Base-by-base conservation (phyloP, 2,113 vertebrate species). In the Anas platyrhynchos region DNA sequence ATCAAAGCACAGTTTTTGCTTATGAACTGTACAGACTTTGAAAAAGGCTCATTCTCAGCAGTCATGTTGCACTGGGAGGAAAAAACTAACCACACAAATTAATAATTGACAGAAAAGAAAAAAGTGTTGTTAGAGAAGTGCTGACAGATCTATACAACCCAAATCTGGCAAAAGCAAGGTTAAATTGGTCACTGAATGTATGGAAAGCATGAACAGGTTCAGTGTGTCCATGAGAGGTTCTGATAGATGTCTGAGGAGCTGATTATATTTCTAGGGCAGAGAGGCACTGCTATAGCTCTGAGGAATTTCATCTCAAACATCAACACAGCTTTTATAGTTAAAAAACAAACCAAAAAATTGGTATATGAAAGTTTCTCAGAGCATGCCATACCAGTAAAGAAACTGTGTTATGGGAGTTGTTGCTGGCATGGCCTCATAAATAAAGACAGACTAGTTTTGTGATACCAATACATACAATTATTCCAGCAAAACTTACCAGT, bases 301-400 rank as follows among this genome's bases (percentile, higher is more conserved):
- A 86, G 23, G 32, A 88, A n/a, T 80, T 88, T 86, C 1, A 69
- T 81, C 34, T n/a, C 36, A 86, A 86, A 80, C 50, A n/a, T 71
- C 65, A 78, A 44, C 10, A 62, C 11, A 74, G 52, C 34, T 94
- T 96, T 93, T 69, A 69, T 46, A 76, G 44, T 55, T 13, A 36
- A 76, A 73, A 66, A 29, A 13, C 18, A 46, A 46, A 46, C 44
- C 17, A 38, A n/a, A 38, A 48, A 20, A 11, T 9, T 38, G 17
- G 23, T 44, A 54, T 18, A 38, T 75, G 8, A 2, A 48, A 9
- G 6, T 41, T 68, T 90, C 77, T 84, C 27, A 43, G 27, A 41
- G 27, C 7, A 9, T 3, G 2, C 23, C 21, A 0, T 58, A 10
- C 14, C 9, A 6, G 21, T 73, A 10, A 31, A 77, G 58, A 36